phyloP scores from a whole-genome alignment of 2,888 invertebrate genomes.

The Lordiphosa andalusiaca region DNA sequence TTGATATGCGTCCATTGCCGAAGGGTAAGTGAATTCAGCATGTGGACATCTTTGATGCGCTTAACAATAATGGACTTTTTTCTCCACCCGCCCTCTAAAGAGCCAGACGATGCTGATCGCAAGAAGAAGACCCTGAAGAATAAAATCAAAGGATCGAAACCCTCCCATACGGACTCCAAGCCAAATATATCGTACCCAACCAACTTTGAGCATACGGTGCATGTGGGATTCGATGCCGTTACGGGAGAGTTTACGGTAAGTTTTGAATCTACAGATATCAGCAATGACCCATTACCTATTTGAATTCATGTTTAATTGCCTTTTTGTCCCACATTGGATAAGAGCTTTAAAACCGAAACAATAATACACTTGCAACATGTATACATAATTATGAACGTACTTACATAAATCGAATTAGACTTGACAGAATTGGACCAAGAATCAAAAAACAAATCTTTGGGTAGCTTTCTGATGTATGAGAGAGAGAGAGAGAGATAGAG shows the following conservation, averaged over 20 bases:
- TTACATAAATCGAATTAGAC: no score
- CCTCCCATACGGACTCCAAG: constrained; percentile 90
- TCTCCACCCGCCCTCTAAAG: constrained; percentile 78
- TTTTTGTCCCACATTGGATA: neutral
- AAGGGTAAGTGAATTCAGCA: constrained; percentile 83
- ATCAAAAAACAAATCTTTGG: no score
- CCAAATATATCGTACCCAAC: constrained; percentile 99
- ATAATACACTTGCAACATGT: no score
- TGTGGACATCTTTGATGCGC: constrained; percentile 17
- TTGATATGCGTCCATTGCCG: constrained; percentile 96
- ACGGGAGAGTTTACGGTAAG: constrained; percentile 99
- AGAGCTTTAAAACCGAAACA: no score
- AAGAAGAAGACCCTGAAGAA: constrained; percentile 93
- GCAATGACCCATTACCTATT: neutral
- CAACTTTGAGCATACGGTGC: constrained; percentile 99
- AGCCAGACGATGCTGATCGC: constrained; percentile 95
- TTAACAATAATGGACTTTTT: constrained; percentile 27
- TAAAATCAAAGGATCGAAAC: constrained; percentile 91
- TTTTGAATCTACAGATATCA: constrained; percentile 46
- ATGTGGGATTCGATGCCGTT: constrained; percentile 98
- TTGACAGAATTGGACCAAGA: no score
- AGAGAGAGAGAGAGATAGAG: no score
- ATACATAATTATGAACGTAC: no score
- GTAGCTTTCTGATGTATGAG: no score
- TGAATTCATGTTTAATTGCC: neutral